Conservation (phyloP, 2,888 invertebrate species). For the Pachydiplax longipennis region DNA sequence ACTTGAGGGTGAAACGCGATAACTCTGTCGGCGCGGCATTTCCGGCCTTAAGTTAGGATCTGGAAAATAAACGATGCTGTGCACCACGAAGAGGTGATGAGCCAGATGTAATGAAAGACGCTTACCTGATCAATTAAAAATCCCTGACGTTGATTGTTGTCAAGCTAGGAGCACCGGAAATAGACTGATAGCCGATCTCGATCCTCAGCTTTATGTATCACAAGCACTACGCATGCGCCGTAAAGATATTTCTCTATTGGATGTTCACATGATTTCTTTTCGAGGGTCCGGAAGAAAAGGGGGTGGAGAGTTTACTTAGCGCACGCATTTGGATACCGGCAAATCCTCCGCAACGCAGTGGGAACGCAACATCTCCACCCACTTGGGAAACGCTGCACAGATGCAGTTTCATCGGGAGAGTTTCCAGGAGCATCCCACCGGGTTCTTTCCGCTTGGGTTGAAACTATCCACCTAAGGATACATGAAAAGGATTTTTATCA, state of each 20-base stretch:
- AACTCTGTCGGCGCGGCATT: neutral
- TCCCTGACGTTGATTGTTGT: constrained; percentile 15
- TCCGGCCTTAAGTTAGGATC: neutral
- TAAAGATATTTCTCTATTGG: neutral
- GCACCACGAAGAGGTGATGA: no score
- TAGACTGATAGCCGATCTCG: constrained; percentile 26
- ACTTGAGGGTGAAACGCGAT: neutral
- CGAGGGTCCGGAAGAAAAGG: neutral
- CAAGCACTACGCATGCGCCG: constrained; percentile 22
- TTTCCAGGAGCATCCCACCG: no score
- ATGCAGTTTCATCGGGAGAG: neutral
- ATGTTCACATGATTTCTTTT: neutral
- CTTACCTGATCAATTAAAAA: constrained; percentile 27
- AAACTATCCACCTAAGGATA: no score
- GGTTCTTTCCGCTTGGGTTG: no score
- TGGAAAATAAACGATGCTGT: no score
- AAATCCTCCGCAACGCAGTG: neutral
- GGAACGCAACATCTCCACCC: neutral
- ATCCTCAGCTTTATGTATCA: constrained; percentile 29
- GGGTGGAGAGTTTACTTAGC: neutral
- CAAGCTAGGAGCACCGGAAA: constrained; percentile 30
- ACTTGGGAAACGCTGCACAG: neutral
- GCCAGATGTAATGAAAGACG: neutral
- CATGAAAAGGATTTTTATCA: no score
- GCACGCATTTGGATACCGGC: neutral